These are phyloP conservation scores for Andrena praecox DNA, from an alignment of 2,888 invertebrate genomes.

Conservation along the genomic window DNA sequence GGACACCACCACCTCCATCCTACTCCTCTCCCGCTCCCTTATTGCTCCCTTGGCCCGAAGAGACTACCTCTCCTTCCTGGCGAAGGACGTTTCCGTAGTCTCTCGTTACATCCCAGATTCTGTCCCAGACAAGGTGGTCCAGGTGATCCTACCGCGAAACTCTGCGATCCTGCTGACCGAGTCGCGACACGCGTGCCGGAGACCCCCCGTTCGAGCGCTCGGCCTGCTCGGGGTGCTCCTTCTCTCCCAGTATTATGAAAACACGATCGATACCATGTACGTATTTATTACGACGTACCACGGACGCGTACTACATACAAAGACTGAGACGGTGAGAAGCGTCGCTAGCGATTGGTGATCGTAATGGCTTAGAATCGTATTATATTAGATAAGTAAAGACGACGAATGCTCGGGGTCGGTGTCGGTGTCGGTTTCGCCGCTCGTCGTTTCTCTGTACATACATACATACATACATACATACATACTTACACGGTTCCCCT, in stretches of 20 bases:
- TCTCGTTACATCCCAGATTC: neutral
- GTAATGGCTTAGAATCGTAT: slow-evolving; percentile 21
- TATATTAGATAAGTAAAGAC: neutral
- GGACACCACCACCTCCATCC: slow-evolving; percentile 22
- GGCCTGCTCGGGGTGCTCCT: slow-evolving; percentile 30
- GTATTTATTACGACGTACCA: slow-evolving; percentile 74
- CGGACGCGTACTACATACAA: slow-evolving; percentile 68
- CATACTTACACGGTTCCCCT: neutral
- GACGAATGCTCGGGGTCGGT: too few relatives aligned
- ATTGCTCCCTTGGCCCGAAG: neutral
- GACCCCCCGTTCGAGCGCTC: slow-evolving; percentile 18
- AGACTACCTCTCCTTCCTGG: slow-evolving; percentile 73
- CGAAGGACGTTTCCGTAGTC: slow-evolving; percentile 67
- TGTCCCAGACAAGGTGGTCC: slow-evolving; percentile 21
- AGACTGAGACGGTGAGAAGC: slow-evolving; percentile 75
- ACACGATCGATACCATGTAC: slow-evolving; percentile 58
- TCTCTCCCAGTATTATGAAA: slow-evolving; percentile 79
- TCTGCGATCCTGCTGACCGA: slow-evolving; percentile 16
- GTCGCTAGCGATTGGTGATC: slow-evolving; percentile 50
- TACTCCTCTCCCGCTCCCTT: neutral
- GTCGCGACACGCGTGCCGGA: slow-evolving; percentile 28
- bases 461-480: neutral
- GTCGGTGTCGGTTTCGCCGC: too few relatives aligned
- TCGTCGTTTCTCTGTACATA: slow-evolving; percentile 38
- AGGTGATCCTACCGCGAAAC: slow-evolving; percentile 40